A percentile compares a stretch with the other conserved stretches of the same genome.
These are phyloP conservation scores for Scyliorhinus canicula DNA, from an alignment of 2,797 vertebrate genomes.

Conservation along the genomic window DNA sequence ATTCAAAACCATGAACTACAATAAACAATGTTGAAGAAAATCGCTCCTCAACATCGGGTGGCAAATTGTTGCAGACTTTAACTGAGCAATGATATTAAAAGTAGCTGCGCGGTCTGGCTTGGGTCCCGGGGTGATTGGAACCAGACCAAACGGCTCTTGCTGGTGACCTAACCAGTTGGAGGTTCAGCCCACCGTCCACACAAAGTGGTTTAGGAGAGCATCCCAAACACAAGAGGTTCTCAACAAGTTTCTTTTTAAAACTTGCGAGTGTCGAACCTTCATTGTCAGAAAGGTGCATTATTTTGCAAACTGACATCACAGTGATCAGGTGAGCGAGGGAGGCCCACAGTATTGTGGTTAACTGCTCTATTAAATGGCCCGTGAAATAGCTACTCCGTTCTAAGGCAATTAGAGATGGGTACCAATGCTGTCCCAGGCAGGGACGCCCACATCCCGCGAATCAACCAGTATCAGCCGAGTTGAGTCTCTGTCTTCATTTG, in stretches of 20 bases:
- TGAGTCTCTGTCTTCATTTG: not conserved
- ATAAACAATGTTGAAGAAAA: not conserved
- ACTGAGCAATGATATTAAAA: not conserved
- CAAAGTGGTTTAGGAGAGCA: not conserved
- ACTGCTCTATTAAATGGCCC: too few species aligned
- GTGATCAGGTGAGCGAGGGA: not conserved
- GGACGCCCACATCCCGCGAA: too few species aligned
- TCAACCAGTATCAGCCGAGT: not conserved
- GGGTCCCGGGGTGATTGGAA: not conserved
- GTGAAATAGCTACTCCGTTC: too few species aligned
- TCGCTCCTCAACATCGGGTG: not conserved
- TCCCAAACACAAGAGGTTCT: not conserved
- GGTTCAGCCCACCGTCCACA: not conserved
- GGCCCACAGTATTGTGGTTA: too few species aligned
- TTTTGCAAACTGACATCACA: not conserved
- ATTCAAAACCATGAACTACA: not conserved
- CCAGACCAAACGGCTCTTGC: not conserved
- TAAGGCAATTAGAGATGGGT: too few species aligned
- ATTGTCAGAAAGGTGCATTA: not conserved
- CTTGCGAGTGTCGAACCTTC: not conserved
- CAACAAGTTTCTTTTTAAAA: not conserved
- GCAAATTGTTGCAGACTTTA: not conserved
- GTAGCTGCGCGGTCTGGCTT: not conserved
- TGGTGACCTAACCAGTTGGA: too few species aligned
- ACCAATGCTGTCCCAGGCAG: too few species aligned